These are phyloP conservation scores for Hippocampus comes DNA, from an alignment of 2,113 vertebrate genomes.

Conservation along the genomic window DNA sequence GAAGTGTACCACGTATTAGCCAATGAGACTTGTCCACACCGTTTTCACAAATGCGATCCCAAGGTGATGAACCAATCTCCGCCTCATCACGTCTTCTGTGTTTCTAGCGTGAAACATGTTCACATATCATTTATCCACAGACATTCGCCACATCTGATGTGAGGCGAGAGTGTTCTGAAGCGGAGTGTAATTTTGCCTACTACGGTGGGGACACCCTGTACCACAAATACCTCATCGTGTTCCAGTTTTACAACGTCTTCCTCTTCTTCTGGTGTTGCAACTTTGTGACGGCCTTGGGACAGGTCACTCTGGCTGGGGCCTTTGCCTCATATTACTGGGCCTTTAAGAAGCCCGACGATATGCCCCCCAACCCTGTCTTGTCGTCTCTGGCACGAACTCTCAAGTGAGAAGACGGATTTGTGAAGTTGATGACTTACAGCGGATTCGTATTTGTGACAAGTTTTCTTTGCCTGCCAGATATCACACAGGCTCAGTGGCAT, in stretches of 20 bases:
- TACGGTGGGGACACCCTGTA: conserved; percentile 89
- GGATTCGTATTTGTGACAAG: neutral
- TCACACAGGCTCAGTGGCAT: conserved; percentile 91
- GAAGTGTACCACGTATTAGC: conserved; percentile 88
- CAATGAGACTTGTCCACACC: conserved; percentile 58
- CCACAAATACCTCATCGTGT: conserved; percentile 81
- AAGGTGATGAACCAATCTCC: conserved; percentile 66
- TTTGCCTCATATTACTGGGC: conserved; percentile 99
- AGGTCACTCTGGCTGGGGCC: conserved; percentile 89
- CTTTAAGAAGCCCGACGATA: conserved; percentile 85
- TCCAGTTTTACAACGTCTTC: conserved; percentile 94
- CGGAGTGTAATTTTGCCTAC: conserved; percentile 88
- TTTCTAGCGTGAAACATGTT: neutral
- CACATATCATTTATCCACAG: conserved; percentile 51
- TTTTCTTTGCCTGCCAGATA: conserved; percentile 71
- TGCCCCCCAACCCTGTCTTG: conserved; percentile 86
- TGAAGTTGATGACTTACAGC: neutral
- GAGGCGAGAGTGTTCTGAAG: conserved; percentile 71
- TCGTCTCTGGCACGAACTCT: conserved; percentile 84
- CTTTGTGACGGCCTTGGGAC: conserved; percentile 88
- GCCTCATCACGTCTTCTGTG: neutral
- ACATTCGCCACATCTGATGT: conserved; percentile 75
- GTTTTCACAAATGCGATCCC: conserved; percentile 77
- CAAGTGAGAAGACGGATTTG: conserved; percentile 68
- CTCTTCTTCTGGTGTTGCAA: conserved; percentile 97